Evolutionary conservation across 2,888 invertebrate species (phyloP).

Genomic region (Auanema sp.): DNA sequence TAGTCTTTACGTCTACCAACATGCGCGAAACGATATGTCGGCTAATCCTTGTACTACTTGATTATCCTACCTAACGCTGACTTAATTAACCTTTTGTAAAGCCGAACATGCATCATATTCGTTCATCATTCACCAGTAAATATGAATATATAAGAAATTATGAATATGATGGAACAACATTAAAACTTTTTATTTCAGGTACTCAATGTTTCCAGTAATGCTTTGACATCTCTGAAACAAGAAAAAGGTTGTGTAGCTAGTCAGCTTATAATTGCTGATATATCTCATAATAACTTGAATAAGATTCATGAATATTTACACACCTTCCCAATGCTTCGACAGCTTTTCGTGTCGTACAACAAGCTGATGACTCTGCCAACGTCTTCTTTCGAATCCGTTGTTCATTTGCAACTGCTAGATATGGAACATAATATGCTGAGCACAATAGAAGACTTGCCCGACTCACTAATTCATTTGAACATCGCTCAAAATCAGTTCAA

Average conservation of each 20-base stretch:
- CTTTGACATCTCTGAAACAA: slow-evolving; percentile 28
- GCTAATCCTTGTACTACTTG: too few relatives aligned
- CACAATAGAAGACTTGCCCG: slow-evolving; percentile 29
- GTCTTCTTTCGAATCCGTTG: slow-evolving; percentile 25
- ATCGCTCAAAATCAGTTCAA: slow-evolving; percentile 45
- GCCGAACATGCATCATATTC: too few relatives aligned
- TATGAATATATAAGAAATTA: background rate
- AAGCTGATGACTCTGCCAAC: slow-evolving; percentile 27
- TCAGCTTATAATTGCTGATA: slow-evolving; percentile 56
- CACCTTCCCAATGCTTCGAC: slow-evolving; percentile 36
- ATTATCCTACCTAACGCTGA: too few relatives aligned
- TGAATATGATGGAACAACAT: background rate
- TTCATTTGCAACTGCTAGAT: slow-evolving; percentile 50
- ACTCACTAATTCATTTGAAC: slow-evolving; percentile 49
- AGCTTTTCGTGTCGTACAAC: slow-evolving; percentile 45
- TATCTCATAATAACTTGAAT: slow-evolving; percentile 48
- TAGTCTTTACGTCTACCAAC: too few relatives aligned
- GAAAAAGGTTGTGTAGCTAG: slow-evolving; percentile 42
- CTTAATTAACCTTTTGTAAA: too few relatives aligned
- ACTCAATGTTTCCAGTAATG: slow-evolving; percentile 51
- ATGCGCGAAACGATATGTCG: too few relatives aligned
- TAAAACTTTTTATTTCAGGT: slow-evolving; percentile 40
- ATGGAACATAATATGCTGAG: slow-evolving; percentile 32
- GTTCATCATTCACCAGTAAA: slow-evolving; percentile 2
- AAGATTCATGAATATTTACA: slow-evolving; percentile 36